Conservation (phyloP, 2,113 vertebrate species). For the Sinocyclocheilus anophthalmus region DNA sequence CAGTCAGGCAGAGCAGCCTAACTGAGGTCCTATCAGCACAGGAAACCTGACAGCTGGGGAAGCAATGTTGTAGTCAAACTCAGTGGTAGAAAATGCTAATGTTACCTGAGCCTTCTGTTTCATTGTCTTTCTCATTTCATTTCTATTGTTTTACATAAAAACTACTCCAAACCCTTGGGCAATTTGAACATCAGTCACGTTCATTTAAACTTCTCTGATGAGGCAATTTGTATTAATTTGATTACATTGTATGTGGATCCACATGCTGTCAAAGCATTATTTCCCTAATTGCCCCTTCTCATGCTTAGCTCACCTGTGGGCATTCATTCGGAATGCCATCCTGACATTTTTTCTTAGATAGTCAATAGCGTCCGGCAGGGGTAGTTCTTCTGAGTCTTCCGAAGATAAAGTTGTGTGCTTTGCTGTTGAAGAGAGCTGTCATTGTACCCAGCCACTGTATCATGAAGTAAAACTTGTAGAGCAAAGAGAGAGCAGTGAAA, state of each 20-base stretch:
- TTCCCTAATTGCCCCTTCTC: background rate
- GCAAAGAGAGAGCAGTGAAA: slow-evolving; percentile 14
- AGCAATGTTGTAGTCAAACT: slow-evolving; percentile 18
- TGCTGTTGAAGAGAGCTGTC: slow-evolving; percentile 11
- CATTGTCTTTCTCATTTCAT: background rate
- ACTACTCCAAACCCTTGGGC: background rate
- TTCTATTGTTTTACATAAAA: slow-evolving; percentile 26
- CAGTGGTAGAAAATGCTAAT: slow-evolving; percentile 49
- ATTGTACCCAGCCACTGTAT: slow-evolving; percentile 33
- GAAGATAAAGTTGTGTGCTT: slow-evolving; percentile 34
- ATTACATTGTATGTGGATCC: slow-evolving; percentile 2
- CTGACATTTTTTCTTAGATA: background rate
- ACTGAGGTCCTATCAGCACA: slow-evolving; percentile 38
- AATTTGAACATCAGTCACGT: slow-evolving; percentile 27
- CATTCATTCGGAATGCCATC: slow-evolving; percentile 7
- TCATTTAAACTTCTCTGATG: slow-evolving; percentile 18
- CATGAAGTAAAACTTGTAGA: slow-evolving; percentile 46
- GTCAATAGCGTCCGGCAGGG: background rate
- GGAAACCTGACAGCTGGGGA: slow-evolving; percentile 35
- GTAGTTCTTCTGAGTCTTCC: slow-evolving; percentile 9
- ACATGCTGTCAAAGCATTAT: slow-evolving; percentile 8
- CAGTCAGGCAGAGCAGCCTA: slow-evolving; percentile 28
- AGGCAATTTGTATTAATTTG: background rate
- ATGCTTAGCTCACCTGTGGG: slow-evolving; percentile 1
- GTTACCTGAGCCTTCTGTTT: slow-evolving; percentile 4